Evolutionary conservation across 2,888 invertebrate genomes (phyloP).

Genomic region (Dynastes tityus): DNA sequence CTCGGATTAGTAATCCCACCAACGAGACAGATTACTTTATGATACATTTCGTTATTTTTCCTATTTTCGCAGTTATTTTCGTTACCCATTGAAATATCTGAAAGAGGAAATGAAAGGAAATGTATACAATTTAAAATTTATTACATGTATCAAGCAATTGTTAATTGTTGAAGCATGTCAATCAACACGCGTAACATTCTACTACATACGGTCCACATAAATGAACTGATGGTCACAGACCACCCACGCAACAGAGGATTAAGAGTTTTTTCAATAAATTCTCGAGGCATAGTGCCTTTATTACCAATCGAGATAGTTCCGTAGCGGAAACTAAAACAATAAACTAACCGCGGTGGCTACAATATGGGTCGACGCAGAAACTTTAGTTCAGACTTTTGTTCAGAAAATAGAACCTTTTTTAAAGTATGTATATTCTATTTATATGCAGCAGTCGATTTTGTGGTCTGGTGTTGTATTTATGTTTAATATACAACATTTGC

Average conservation of each 20-base stretch:
- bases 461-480: too few species aligned
- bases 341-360: constrained; percentile 16
- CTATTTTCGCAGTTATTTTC: too few species aligned
- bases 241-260: constrained; percentile 18
- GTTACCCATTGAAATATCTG: too few species aligned
- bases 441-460: too few species aligned
- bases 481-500: too few species aligned
- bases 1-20: too few species aligned
- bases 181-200: constrained; percentile 4
- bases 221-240: constrained; percentile 8
- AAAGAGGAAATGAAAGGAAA: not conserved
- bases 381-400: not conserved
- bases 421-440: too few species aligned
- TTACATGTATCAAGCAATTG: not conserved
- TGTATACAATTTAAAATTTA: not conserved
- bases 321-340: constrained; percentile 22
- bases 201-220: constrained; percentile 2
- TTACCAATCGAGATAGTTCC: constrained; percentile 10
- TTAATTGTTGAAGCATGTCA: not conserved
- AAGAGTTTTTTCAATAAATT: constrained; percentile 33
- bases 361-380: constrained; percentile 2
- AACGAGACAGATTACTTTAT: too few species aligned
- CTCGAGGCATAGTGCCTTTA: constrained; percentile 11
- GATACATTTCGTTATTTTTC: too few species aligned
- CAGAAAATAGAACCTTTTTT: too few species aligned